Evolutionary conservation across 2,888 invertebrate species (phyloP).

Genomic region (Noctuana brunneofusca): DNA sequence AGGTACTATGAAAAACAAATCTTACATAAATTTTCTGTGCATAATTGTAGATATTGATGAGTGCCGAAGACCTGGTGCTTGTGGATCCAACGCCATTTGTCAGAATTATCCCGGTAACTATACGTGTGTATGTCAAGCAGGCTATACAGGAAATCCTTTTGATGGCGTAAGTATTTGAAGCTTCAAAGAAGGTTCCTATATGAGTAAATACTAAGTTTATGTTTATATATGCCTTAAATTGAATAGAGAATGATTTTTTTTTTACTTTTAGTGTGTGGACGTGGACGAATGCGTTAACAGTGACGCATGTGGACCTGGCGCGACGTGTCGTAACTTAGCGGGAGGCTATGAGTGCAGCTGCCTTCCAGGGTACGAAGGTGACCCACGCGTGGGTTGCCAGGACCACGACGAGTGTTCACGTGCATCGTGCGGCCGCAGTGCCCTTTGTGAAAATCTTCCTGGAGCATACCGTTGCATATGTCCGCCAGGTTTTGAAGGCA

Average conservation of each 20-base stretch:
- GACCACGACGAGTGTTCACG: slow-evolving; percentile 90
- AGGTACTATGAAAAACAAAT: no score
- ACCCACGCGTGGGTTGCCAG: slow-evolving; percentile 88
- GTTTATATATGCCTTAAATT: no score
- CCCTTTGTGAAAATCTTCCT: slow-evolving; percentile 90
- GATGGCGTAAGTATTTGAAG: slow-evolving; percentile 67
- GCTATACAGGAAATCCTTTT: slow-evolving; percentile 91
- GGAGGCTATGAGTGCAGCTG: slow-evolving; percentile 93
- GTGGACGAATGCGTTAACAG: slow-evolving; percentile 91
- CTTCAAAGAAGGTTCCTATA: background rate
- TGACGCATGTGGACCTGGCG: slow-evolving; percentile 89
- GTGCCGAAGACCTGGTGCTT: slow-evolving; percentile 90
- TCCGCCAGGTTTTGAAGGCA: slow-evolving; percentile 91
- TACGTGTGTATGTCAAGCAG: slow-evolving; percentile 91
- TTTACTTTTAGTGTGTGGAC: slow-evolving; percentile 86
- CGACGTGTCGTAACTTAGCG: slow-evolving; percentile 90
- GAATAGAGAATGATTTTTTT: background rate
- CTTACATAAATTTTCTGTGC: background rate
- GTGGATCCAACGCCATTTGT: slow-evolving; percentile 91
- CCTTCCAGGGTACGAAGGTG: slow-evolving; percentile 91
- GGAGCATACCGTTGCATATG: slow-evolving; percentile 92
- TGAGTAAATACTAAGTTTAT: no score
- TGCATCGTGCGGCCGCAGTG: slow-evolving; percentile 90
- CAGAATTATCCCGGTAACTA: slow-evolving; percentile 93
- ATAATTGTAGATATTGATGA: slow-evolving; percentile 90